phyloP scores from a whole-genome alignment of 2,888 invertebrate genomes.

The Trichogramma evanescens region DNA sequence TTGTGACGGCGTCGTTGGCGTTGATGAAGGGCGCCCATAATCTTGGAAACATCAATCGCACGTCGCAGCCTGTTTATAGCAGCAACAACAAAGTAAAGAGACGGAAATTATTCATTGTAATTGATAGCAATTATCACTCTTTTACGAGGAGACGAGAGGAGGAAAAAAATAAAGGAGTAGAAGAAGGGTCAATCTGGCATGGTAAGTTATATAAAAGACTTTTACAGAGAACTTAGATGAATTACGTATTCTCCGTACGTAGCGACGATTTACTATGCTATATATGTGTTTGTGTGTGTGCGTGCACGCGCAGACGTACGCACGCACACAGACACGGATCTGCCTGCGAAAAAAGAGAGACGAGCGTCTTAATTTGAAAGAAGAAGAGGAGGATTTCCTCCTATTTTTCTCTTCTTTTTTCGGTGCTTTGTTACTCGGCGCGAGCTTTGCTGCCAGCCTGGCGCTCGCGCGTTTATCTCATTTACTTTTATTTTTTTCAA shows the following conservation, averaged over 20 bases:
- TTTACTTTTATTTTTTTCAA: background rate
- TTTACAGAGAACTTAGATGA: slow-evolving; percentile 17
- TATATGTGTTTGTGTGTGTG: too few relatives aligned
- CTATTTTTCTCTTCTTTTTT: slow-evolving; percentile 23
- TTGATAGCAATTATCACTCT: too few relatives aligned
- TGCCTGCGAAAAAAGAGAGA: slow-evolving; percentile 31
- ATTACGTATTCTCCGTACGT: slow-evolving; percentile 41
- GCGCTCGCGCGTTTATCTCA: background rate
- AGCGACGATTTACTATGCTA: too few relatives aligned
- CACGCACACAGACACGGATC: too few relatives aligned
- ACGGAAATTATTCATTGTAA: too few relatives aligned
- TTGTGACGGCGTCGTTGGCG: slow-evolving; percentile 38
- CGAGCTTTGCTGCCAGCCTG: background rate
- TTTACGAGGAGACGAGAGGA: background rate
- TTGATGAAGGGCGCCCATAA: slow-evolving; percentile 43
- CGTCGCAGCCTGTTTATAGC: slow-evolving; percentile 42
- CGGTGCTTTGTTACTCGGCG: slow-evolving; percentile 25
- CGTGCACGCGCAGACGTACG: too few relatives aligned
- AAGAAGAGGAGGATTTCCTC: slow-evolving; percentile 27
- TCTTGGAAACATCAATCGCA: slow-evolving; percentile 44
- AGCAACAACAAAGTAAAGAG: slow-evolving; percentile 3
- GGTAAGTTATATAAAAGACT: background rate
- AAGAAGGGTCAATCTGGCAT: slow-evolving; percentile 16
- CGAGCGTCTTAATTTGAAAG: slow-evolving; percentile 47
- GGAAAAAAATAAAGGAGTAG: background rate